Percentiles rank a stretch among this genome's conserved stretches.
Evolutionary conservation across 2,888 invertebrate species (phyloP).

Genomic region (Leucoptera coffeella): DNA sequence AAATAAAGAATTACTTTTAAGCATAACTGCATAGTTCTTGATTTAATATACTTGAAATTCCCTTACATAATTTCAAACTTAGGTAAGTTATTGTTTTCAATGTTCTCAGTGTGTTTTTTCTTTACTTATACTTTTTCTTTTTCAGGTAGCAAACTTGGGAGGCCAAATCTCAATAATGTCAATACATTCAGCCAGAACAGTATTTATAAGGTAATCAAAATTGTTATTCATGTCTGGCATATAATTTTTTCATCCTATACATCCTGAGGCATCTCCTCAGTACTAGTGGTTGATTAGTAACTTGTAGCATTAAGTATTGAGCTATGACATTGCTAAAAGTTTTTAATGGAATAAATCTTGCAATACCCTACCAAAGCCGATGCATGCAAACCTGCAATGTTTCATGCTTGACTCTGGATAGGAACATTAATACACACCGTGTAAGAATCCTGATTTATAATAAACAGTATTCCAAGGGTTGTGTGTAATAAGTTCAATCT

Average conservation of each 20-base stretch:
- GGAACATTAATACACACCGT: conserved; percentile 44
- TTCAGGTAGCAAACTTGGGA: conserved; percentile 23
- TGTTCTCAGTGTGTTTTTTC: conserved; percentile 18
- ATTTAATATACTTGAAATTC: conserved; percentile 13
- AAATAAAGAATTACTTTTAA: conserved; percentile 46
- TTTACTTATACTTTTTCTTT: conserved; percentile 37
- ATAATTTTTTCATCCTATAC: too few species aligned
- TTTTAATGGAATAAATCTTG: too few species aligned
- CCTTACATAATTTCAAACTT: background rate
- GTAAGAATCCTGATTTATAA: conserved; percentile 27
- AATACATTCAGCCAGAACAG: too few species aligned
- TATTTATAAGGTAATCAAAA: too few species aligned
- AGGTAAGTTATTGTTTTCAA: conserved; percentile 22
- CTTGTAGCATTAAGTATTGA: too few species aligned
- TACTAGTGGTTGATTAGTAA: too few species aligned
- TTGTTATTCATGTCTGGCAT: too few species aligned
- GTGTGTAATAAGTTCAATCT: conserved; percentile 21
- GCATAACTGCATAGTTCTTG: conserved; percentile 9
- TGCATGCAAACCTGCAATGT: conserved; percentile 20
- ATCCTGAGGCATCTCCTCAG: too few species aligned
- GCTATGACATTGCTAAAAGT: too few species aligned
- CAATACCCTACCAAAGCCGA: conserved; percentile 53
- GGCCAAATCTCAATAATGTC: too few species aligned
- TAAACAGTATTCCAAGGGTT: conserved; percentile 33
- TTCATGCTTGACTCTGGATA: conserved; percentile 42